Conservation (phyloP, 2,888 invertebrate species). For the Nomada ruficornis region DNA sequence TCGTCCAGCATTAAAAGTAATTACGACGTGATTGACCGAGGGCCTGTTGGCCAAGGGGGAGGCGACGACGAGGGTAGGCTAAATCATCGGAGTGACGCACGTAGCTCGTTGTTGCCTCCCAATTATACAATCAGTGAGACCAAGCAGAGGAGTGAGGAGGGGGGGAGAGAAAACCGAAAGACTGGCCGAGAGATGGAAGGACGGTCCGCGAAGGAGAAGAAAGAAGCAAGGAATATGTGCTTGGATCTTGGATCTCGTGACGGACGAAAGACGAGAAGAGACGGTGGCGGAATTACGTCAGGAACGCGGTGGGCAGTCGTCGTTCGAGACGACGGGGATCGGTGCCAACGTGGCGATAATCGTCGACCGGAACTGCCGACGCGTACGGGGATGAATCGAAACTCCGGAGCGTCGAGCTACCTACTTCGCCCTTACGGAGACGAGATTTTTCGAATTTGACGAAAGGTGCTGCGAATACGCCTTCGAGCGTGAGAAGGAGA, state of each 20-base stretch:
- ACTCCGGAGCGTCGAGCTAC: constrained; percentile 14
- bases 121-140: constrained; percentile 83
- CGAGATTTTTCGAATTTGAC: too few relatives aligned
- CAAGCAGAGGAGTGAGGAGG: constrained; percentile 34
- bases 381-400: constrained; percentile 31
- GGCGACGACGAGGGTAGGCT: constrained; percentile 76
- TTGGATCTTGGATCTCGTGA: constrained; percentile 45
- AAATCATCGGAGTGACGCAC: constrained; percentile 84
- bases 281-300: constrained; percentile 70
- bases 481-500: constrained; percentile 19
- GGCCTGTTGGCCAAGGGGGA: constrained; percentile 78
- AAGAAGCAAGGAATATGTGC: constrained; percentile 43
- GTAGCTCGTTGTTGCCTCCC: constrained; percentile 83
- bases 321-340: constrained; percentile 57
- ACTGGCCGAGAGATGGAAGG: constrained; percentile 31
- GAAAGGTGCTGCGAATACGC: constrained; percentile 21
- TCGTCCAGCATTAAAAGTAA: constrained; percentile 84
- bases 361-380: constrained; percentile 35
- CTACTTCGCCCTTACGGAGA: background rate
- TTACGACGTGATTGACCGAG: constrained; percentile 84
- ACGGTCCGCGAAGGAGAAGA: constrained; percentile 22
- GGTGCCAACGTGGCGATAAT: constrained; percentile 60
- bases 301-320: constrained; percentile 65
- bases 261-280: constrained; percentile 58
- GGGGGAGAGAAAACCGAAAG: constrained; percentile 19